Base-by-base conservation (phyloP, 2,113 vertebrate genomes). In the Periophthalmodon schlosseri region DNA sequence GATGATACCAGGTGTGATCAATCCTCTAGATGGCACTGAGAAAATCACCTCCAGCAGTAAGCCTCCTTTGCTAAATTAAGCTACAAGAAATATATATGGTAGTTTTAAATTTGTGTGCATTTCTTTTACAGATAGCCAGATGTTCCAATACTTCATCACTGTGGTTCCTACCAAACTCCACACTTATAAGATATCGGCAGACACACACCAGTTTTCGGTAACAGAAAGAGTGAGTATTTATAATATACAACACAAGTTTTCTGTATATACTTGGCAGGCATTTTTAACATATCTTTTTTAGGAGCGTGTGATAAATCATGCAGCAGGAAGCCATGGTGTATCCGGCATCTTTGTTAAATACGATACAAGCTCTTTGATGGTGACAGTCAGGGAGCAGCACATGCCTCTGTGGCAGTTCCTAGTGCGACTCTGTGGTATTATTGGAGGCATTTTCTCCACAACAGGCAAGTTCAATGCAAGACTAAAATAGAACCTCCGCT, bases 71-170 rank as follows among this genome's bases (percentile, higher is more conserved):
- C 61, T 33, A 52, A 52, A 18, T 52, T 18, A 16, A 18, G 15
- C 50, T 20, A 52, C 50, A 20, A 20, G 15, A 52, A 50, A 15
- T 18, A 18, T 18, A 52, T 5, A 12, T 13, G 46, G 6, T 2
- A 20, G 18, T 20, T 44, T 44, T 23, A 11, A 13, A 47, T 24
- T 10, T 49, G n/a, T 18, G n/a, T 49, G 1, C 33, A 18, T 20
- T 73, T 77, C 33, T 10, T 6, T 91, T 16, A n/a, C 88, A 99
- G 97, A 97, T 89, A 98, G 97, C 88, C 97, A 98, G 93, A 99
- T 99, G 97, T 99, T 97, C 87, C 97, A 99, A 24, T 99, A 99
- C 91, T 99, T 99, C 84, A 96, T 99, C 89, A 99, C 97, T 78
- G 95, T 99, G 86, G 97, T 99, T 81, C 97, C 97, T 90, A 99